These are phyloP conservation scores for Carassius auratus DNA, from an alignment of 2,113 vertebrate species.

Conservation along the genomic window DNA sequence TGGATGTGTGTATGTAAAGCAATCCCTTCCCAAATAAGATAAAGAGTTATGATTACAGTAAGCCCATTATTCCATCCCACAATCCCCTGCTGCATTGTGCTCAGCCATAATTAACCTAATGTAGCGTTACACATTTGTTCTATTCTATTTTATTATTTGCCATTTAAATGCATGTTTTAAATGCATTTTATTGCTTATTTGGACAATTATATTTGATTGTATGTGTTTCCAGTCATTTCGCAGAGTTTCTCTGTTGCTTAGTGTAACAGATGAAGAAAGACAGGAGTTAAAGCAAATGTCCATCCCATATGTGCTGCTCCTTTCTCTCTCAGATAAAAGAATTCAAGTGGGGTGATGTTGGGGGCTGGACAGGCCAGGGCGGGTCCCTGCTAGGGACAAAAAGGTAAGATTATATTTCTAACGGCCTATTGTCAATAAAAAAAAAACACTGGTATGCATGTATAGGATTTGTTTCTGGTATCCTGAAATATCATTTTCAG, in stretches of 20 bases:
- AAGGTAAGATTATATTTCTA: conserved; percentile 74
- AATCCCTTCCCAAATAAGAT: conserved; percentile 48
- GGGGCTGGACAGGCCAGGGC: conserved; percentile 96
- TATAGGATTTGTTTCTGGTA: conserved; percentile 1
- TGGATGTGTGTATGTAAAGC: background rate
- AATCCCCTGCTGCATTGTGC: conserved; percentile 20
- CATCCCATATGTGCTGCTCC: conserved; percentile 2
- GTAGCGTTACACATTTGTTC: conserved; percentile 10
- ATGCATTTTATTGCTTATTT: background rate
- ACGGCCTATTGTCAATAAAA: background rate
- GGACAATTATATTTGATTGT: background rate
- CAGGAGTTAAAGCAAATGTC: background rate
- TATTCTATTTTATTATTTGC: background rate
- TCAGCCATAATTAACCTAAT: conserved; percentile 24
- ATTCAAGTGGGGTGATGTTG: conserved; percentile 91
- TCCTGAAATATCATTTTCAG: conserved; percentile 62
- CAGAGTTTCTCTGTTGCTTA: background rate
- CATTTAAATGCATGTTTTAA: background rate
- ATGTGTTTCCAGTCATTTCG: background rate
- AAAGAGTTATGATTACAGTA: conserved; percentile 56
- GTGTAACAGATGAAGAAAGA: background rate
- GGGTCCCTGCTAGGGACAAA: conserved; percentile 95
- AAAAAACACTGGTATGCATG: background rate
- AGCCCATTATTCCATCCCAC: conserved; percentile 53
- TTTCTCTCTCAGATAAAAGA: conserved; percentile 83